These are phyloP conservation scores for Diabrotica undecimpunctata DNA, from an alignment of 1,140 invertebrate species.

Conservation along the genomic window DNA sequence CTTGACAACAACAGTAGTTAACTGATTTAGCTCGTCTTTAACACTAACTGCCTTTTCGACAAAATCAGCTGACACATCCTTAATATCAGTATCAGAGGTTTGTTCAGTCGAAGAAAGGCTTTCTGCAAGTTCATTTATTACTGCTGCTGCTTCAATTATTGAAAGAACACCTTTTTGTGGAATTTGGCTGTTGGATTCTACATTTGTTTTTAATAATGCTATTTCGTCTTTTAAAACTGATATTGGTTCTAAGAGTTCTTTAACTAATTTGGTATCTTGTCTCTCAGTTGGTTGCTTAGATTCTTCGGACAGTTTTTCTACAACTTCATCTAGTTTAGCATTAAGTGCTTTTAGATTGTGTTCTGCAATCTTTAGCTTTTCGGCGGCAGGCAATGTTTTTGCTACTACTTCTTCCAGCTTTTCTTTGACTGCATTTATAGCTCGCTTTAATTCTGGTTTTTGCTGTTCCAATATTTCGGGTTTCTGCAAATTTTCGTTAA, in stretches of 20 bases:
- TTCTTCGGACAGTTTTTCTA: background rate
- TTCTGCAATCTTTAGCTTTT: background rate
- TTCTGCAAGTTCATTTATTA: background rate
- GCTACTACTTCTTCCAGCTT: background rate
- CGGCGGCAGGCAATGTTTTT: background rate
- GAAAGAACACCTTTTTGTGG: background rate
- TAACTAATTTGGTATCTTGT: background rate
- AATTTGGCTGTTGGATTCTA: background rate
- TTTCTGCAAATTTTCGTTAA: constrained; percentile 15
- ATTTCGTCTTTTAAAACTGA: background rate
- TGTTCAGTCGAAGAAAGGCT: background rate
- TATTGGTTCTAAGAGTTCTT: background rate
- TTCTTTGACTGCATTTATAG: background rate
- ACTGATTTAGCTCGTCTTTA: background rate
- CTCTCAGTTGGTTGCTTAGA: background rate
- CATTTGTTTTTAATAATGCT: background rate
- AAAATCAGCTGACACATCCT: background rate
- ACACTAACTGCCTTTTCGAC: background rate
- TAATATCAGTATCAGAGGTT: background rate
- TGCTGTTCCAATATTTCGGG: constrained; percentile 20
- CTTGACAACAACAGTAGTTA: background rate
- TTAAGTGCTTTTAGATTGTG: background rate
- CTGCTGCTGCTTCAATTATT: background rate
- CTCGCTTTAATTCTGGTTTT: constrained; percentile 18
- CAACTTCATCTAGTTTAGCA: background rate